Percentiles rank a stretch among this genome's conserved stretches.
Evolutionary conservation across 2,888 invertebrate species (phyloP).

Genomic region (Ormia ochracea): DNA sequence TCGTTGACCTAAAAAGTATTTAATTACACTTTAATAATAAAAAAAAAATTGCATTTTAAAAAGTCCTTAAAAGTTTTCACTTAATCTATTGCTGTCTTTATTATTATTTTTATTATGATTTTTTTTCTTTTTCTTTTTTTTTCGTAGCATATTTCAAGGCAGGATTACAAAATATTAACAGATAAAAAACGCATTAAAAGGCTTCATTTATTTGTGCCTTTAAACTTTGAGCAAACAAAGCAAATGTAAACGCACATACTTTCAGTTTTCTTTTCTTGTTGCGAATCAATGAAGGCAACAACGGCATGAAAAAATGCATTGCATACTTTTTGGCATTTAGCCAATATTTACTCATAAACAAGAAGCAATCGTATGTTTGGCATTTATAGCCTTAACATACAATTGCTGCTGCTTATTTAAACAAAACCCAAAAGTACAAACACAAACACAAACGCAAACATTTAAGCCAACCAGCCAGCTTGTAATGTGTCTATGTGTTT

Average conservation of each 20-base stretch:
- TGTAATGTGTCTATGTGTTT: background rate
- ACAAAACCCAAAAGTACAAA: conserved; percentile 43
- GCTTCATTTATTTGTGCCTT: conserved; percentile 56
- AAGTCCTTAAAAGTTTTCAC: background rate
- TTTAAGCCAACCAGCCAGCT: background rate
- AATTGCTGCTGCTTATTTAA: conserved; percentile 52
- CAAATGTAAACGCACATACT: background rate
- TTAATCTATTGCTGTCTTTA: background rate
- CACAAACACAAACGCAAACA: conserved; percentile 13
- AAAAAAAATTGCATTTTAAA: background rate
- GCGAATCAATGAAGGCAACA: conserved; percentile 43
- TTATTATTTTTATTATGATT: too few relatives aligned
- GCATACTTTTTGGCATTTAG: conserved; percentile 58
- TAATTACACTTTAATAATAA: conserved; percentile 4
- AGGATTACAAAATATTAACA: conserved; percentile 25
- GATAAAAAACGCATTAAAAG: conserved; percentile 59
- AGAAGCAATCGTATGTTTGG: conserved; percentile 58
- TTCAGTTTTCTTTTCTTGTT: background rate
- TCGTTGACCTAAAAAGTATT: conserved; percentile 8
- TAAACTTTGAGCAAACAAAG: conserved; percentile 48
- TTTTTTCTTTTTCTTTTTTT: background rate
- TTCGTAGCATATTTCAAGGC: conserved; percentile 38
- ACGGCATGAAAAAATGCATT: background rate
- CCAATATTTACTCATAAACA: conserved; percentile 62
- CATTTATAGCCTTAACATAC: conserved; percentile 60